Base-by-base conservation (phyloP, 35 echinoderm and acorn worm genomes). In the Lytechinus variegatus region DNA sequence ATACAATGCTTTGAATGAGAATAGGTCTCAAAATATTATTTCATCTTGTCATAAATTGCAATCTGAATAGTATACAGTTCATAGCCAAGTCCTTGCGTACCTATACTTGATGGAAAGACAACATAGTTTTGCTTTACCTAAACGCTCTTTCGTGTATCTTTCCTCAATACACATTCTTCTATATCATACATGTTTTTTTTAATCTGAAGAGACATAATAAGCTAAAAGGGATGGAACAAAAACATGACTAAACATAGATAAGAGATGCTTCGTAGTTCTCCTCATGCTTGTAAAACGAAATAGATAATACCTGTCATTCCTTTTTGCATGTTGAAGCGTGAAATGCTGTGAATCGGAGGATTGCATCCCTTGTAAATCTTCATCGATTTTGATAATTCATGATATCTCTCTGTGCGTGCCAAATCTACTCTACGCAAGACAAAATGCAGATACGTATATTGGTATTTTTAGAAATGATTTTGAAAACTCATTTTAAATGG, bases 311-410 rank as follows among this genome's bases (percentile, higher is more conserved):
- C n/a, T n/a, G 66, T 24, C 6, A 27, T 8, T n/a, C 19, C 19
- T 7, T 79, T 24, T 4, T 71, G 61, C 3, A 71, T 21, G 61
- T 79, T 79, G 66, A 79, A 16, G 66, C 66, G 66, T 79, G 66
- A 79, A 79, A 79, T 24, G 19, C 66, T 79, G 66, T 79, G 19
- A 79, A 7, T 16, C 66, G 66, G 66, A 24, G 19, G 66, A 16
- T 7, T 79, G 66, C 16, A 79, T 16, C 66, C 5, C 19, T 79
- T 79, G 16, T 24, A 79, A 79, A 79, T 79, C 66, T 2, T 79
- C 66, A 79, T 79, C n/a, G 66, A 79, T 79, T 79, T 79, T 79
- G 66, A 16, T 79, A 79, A 79, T 79, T 79, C 66, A 79, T 24
- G 16, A 79, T 79, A 79, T 16, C 33, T 44, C 33, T 44, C 33